A percentile compares a stretch with the other conserved stretches of the same genome.
These are phyloP conservation scores for Raja brachyura DNA, from an alignment of 2,113 vertebrate genomes.

Conservation along the genomic window DNA sequence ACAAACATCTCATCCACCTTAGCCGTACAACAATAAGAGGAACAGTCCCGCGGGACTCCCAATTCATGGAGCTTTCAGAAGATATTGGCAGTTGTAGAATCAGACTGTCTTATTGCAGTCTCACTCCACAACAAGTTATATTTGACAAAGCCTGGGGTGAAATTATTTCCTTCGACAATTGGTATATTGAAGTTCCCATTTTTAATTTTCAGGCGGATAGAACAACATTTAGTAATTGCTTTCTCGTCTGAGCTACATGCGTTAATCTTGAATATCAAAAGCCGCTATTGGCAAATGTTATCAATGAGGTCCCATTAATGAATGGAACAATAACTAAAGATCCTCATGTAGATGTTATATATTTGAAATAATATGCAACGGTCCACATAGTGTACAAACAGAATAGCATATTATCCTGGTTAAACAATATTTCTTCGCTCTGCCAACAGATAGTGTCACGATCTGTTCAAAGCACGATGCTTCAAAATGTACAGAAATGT, in stretches of 20 bases:
- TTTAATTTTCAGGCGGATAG: background rate
- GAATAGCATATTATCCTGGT: background rate
- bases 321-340: background rate
- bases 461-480: background rate
- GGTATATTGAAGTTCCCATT: background rate
- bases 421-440: background rate
- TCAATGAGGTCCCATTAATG: background rate
- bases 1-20: background rate
- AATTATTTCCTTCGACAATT: conserved; percentile 11
- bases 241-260: background rate
- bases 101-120: background rate
- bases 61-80: background rate
- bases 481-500: background rate
- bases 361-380: background rate
- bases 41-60: background rate
- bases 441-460: background rate
- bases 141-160: background rate
- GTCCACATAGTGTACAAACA: background rate
- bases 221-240: background rate
- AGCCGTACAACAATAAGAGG: background rate
- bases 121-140: background rate
- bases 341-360: background rate
- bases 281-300: background rate
- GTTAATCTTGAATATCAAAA: background rate
- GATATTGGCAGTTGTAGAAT: conserved; percentile 8